phyloP scores from a whole-genome alignment of 2,797 vertebrate genomes.

The Holocentrus rufus region DNA sequence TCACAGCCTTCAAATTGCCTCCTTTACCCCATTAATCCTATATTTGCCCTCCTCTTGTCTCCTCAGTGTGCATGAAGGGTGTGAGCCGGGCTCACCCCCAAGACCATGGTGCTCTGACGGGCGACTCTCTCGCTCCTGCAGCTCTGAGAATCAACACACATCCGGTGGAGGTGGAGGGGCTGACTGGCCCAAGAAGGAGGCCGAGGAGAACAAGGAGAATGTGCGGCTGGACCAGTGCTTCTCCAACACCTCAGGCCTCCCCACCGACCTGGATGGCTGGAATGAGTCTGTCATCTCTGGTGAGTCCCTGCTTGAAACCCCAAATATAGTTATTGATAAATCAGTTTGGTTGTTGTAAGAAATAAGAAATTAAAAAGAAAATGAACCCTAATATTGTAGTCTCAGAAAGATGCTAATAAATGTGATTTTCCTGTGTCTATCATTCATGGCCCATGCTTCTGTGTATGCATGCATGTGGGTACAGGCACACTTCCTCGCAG shows the following conservation, averaged over 20 bases:
- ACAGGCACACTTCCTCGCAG: conserved; percentile 93
- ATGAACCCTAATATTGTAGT: too few species aligned
- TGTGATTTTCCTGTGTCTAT: too few species aligned
- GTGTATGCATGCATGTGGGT: too few species aligned
- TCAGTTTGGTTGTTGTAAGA: too few species aligned
- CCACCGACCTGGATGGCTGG: conserved; percentile 90
- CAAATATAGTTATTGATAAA: too few species aligned
- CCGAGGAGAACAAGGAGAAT: conserved; percentile 98
- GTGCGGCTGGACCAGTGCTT: conserved; percentile 87
- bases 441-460: too few species aligned
- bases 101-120: conserved; percentile 86
- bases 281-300: conserved; percentile 95
- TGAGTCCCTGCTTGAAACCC: too few species aligned
- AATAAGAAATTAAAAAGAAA: too few species aligned
- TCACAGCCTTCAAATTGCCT: not conserved
- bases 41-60: not conserved
- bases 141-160: conserved; percentile 80
- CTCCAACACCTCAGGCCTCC: too few species aligned
- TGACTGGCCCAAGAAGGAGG: conserved; percentile 84
- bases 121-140: conserved; percentile 81
- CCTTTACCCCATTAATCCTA: not conserved
- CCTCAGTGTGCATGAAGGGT: conserved; percentile 78
- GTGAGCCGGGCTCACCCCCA: conserved; percentile 87
- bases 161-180: conserved; percentile 75
- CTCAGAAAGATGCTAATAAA: too few species aligned